Evolutionary conservation across 2,113 vertebrate species (phyloP), one percentile per base, ranked within the genome.

Genomic region (Axis porcinus): DNA sequence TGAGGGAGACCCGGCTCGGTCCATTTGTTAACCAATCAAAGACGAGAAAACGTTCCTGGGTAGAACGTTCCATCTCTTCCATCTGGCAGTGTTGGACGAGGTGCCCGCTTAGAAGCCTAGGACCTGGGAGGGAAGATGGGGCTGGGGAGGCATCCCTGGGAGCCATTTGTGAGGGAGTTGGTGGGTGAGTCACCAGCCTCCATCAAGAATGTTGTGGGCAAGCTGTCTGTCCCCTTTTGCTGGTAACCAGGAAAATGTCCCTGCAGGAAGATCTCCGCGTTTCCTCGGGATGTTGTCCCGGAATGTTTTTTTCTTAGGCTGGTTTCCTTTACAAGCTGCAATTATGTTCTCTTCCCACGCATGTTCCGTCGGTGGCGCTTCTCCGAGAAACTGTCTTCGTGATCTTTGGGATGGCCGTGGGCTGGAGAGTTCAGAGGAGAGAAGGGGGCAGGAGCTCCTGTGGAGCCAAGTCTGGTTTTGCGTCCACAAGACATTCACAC

Each of bases 241-340:
- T n/a, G 81, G 89, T 55, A 90, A 57, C 21, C 36, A 60, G 84
- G 93, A 64, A 95, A 85, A 50, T 5, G 14, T 79, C 40, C 52
- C 40, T 43, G 14, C 85, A 83, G 92, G 96, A 95, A 94, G 79
- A 55, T 94, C 58, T 47, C 85, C 82, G 45, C 4, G 1, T 64
- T 97, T 98, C 97, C 97, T 96, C 0, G 58, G 86, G 89, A 86
- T 89, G 89, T 94, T 87, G 81, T 82, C 70, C 70, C 0, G 43
- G 52, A 25, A 82, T 92, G 64, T 97, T 91, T 86, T 81, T 96
- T 87, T 60, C 96, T 90, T n/a, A 21, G n/a, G 64, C 87, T 58
- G 19, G 90, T 91, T 98, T 98, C 97, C 97, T 97, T 96, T 74
- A 91, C 97, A 97, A 89, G 94, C 83, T 47, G 23, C 30, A 79